Percentiles rank a stretch among this genome's conserved stretches.
These are phyloP conservation scores for Mythimna loreyi DNA, from an alignment of 2,888 invertebrate species.

Conservation along the genomic window DNA sequence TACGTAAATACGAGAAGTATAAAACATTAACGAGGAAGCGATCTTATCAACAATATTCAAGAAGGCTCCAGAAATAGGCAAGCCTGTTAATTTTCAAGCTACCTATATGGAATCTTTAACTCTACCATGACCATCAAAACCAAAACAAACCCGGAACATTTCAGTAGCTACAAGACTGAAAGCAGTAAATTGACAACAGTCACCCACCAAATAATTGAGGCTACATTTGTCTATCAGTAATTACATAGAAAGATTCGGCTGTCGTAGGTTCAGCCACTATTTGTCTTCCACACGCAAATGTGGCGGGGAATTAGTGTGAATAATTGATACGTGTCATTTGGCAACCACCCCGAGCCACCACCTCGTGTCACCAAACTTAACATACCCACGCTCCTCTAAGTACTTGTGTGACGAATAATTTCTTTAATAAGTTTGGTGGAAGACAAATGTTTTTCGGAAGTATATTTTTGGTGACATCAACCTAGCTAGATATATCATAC, in stretches of 20 bases:
- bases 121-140: not conserved
- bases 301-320: constrained; percentile 88
- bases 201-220: constrained; percentile 73
- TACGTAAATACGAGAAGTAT: not conserved
- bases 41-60: not conserved
- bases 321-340: constrained; percentile 91
- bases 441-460: not conserved
- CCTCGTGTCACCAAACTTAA: constrained; percentile 74
- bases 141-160: constrained; percentile 8
- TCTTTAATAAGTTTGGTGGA: constrained; percentile 29
- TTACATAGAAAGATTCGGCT: constrained; percentile 84
- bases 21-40: not conserved
- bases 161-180: constrained; percentile 25
- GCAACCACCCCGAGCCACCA: constrained; percentile 82
- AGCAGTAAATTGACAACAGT: constrained; percentile 58
- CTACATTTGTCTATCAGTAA: constrained; percentile 76
- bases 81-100: not conserved
- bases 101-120: not conserved
- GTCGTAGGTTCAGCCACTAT: constrained; percentile 82
- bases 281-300: constrained; percentile 91
- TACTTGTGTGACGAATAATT: constrained; percentile 39
- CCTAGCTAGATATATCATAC: not conserved
- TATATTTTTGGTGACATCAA: not conserved
- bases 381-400: constrained; percentile 65
- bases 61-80: not conserved